Evolutionary conservation across 2,888 invertebrate genomes (phyloP), one percentile per base, ranked within the genome.

Genomic region (Shargacucullia verbasci): DNA sequence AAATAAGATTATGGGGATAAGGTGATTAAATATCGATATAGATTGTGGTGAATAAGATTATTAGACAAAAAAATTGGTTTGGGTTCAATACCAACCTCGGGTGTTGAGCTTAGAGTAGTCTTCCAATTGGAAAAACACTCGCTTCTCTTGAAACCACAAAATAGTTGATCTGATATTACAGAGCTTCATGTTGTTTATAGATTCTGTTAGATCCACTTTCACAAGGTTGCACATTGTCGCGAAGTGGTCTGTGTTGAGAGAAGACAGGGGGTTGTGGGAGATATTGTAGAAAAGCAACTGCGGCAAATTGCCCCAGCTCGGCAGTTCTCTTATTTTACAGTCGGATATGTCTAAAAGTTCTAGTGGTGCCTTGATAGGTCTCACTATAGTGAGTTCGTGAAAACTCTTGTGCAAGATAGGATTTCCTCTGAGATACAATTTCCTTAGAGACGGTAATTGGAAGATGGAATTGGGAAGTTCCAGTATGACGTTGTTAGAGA

Each of bases 191-290:
- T 76, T 70, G 12, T 86, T 80, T 35, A 89, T 83, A 3, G 93
- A 88, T 25, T 87, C 84, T 0, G 90, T 86, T 46, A 94, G 77
- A 79, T 96, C 96, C 35, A 97, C 92, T 61, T 88, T 91, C 59
- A 88, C 88, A 29, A 97, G 86, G 59, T 94, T 94, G 81, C 97
- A 97, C 88, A 96, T 94, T 2, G 94, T 86, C 0, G 96, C 95
- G 66, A 97, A 91, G 49, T 95, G 94, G 25, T 91, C 85, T 4
- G 95, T 89, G 4, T 86, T 88, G 0, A 96, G 70, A 1, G 77
- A 75, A 0, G 54, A 77, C 43, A 97, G 87, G 0, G 90, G 87
- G 81, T 96, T 96, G 43, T 87, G 80, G 0, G 96, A 96, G 38
- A 96, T 93, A 77, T 97, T 96, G 56, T 96, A 94, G 45, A 94